Percentiles rank a stretch among this genome's conserved stretches.
These are phyloP conservation scores for Paramuricea clavata DNA, from an alignment of 92 coral and sea anemone species.

Conservation along the genomic window DNA sequence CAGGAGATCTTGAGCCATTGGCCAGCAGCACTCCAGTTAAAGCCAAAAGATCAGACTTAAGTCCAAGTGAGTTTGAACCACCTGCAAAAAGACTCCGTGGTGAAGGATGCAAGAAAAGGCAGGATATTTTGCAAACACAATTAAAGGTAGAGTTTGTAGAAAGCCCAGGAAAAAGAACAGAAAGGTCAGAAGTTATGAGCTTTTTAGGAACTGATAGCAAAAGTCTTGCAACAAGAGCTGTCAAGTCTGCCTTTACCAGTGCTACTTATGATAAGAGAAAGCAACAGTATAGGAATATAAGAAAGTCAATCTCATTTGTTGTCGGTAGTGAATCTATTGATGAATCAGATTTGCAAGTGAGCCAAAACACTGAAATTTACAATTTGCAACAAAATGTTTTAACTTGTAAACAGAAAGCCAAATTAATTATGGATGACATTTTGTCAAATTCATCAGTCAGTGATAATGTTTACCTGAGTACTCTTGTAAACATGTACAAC, in stretches of 20 bases:
- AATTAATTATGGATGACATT: neutral
- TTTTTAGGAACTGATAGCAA: constrained; percentile 2
- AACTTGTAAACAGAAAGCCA: neutral
- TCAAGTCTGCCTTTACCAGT: constrained; percentile 35
- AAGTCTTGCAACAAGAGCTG: constrained; percentile 61
- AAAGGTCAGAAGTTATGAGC: constrained; percentile 5
- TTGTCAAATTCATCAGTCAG: neutral
- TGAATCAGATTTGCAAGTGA: neutral
- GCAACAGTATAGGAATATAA: constrained; percentile 15
- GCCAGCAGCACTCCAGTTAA: neutral
- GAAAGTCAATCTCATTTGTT: constrained; percentile 33
- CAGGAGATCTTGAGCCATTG: neutral
- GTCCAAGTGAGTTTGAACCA: constrained; percentile 24
- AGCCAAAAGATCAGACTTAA: neutral
- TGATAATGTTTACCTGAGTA: neutral
- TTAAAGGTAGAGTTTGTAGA: constrained; percentile 44
- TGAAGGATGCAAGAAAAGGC: constrained; percentile 21
- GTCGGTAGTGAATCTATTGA: neutral
- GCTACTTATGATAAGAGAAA: constrained; percentile 26
- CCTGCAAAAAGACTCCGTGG: constrained; percentile 15
- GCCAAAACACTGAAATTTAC: neutral
- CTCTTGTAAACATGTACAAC: constrained; percentile 23
- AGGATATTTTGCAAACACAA: neutral
- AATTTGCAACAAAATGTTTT: neutral
- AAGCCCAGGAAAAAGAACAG: constrained; percentile 49